Conservation (phyloP, 2,888 invertebrate species). For the Microplitis manilae region DNA sequence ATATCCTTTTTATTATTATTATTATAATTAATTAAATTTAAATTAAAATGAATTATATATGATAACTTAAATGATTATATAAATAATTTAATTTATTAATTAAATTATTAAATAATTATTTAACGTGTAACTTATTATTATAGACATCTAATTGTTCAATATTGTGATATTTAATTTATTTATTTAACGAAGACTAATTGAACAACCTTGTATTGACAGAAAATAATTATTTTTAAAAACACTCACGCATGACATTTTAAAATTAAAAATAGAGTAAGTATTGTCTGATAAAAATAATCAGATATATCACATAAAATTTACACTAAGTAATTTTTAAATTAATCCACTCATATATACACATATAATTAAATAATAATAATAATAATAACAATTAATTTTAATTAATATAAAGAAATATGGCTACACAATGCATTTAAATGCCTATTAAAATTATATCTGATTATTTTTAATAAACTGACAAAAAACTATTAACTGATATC, state of each 20-base stretch:
- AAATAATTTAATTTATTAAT: not conserved
- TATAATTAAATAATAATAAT: not conserved
- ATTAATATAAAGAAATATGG: not conserved
- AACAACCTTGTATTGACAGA: not conserved
- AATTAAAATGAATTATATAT: not conserved
- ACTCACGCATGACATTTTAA: not conserved
- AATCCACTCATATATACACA: not conserved
- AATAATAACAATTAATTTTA: not conserved
- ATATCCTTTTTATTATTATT: constrained; percentile 55
- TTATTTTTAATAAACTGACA: not conserved
- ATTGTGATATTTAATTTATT: not conserved
- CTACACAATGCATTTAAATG: not conserved
- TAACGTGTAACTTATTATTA: not conserved
- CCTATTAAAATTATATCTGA: not conserved
- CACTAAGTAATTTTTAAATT: not conserved
- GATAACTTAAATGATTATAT: not conserved
- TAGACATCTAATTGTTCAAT: not conserved
- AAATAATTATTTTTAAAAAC: not conserved
- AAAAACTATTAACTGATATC: not conserved
- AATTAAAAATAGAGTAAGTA: not conserved
- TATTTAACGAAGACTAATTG: not conserved
- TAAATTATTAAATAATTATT: not conserved
- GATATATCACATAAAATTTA: not conserved
- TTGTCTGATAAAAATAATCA: not conserved
- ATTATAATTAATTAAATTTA: not conserved